Conservation (phyloP, 2,797 vertebrate genomes). For the Cossypha polioptera region DNA sequence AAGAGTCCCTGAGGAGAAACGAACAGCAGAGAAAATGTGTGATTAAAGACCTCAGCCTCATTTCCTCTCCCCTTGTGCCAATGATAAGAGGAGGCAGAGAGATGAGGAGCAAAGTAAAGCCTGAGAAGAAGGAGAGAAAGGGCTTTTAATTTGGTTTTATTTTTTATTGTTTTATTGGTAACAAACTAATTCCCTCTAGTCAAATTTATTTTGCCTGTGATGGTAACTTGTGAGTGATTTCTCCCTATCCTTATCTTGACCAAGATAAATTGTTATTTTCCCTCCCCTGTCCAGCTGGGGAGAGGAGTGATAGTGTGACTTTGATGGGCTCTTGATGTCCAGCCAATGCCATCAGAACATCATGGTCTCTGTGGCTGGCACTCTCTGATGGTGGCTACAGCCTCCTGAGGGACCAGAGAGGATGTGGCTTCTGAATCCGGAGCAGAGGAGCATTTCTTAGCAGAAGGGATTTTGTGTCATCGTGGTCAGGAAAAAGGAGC, state of each 20-base stretch:
- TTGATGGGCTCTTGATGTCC: neutral
- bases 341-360: neutral
- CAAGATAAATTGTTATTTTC: neutral
- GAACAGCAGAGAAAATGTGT: neutral
- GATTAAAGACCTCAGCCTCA: neutral
- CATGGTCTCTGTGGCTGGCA: neutral
- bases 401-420: neutral
- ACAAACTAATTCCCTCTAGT: neutral
- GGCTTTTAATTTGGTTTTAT: neutral
- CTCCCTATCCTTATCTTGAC: neutral
- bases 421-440: neutral
- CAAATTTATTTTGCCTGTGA: neutral
- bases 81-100: neutral
- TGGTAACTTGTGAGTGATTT: neutral
- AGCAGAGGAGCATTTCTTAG: neutral
- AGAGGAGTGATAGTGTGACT: neutral
- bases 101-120: neutral
- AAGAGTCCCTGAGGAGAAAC: neutral
- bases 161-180: neutral
- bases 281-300: neutral
- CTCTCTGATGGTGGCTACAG: neutral
- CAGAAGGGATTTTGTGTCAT: neutral
- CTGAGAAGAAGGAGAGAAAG: neutral
- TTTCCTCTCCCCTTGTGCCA: neutral
- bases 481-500: neutral